These are phyloP conservation scores for Thrips palmi DNA, from an alignment of 1,140 invertebrate species.

Conservation along the genomic window DNA sequence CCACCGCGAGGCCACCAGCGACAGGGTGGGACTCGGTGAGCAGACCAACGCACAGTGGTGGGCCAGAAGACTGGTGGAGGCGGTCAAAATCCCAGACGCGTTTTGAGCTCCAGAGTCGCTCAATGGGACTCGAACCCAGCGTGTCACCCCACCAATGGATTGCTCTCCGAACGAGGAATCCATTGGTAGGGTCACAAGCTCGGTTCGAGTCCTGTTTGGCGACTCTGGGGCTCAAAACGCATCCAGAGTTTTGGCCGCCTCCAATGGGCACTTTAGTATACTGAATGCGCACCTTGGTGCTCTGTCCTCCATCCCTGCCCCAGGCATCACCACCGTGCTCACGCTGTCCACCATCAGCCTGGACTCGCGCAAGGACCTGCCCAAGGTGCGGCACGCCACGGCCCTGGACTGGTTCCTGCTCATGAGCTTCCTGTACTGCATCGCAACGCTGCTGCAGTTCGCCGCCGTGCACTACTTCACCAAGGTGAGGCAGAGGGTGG, in stretches of 20 bases:
- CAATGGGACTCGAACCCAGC: too few species aligned
- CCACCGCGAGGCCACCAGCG: conserved; percentile 80
- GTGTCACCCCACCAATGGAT: too few species aligned
- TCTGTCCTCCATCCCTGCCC: too few species aligned
- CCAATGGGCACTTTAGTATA: too few species aligned
- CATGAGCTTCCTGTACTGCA: conserved; percentile 86
- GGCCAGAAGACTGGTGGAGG: too few species aligned
- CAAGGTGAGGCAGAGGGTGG: conserved; percentile 41
- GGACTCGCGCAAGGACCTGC: conserved; percentile 76
- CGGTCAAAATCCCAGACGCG: too few species aligned
- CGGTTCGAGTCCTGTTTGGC: too few species aligned
- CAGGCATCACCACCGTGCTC: conserved; percentile 79
- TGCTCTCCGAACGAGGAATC: too few species aligned
- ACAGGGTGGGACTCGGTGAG: conserved; percentile 48
- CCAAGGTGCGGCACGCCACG: conserved; percentile 81
- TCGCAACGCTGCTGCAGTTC: conserved; percentile 81
- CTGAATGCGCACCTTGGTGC: conserved; percentile 24
- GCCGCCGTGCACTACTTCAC: conserved; percentile 91
- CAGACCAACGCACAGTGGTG: conserved; percentile 7
- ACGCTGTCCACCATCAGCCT: conserved; percentile 81
- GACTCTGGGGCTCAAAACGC: too few species aligned
- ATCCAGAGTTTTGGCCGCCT: too few species aligned
- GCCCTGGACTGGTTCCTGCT: conserved; percentile 84
- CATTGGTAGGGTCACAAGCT: too few species aligned
- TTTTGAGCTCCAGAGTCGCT: too few species aligned